Conservation (phyloP, 2,113 vertebrate species). For the Thunnus thynnus region DNA sequence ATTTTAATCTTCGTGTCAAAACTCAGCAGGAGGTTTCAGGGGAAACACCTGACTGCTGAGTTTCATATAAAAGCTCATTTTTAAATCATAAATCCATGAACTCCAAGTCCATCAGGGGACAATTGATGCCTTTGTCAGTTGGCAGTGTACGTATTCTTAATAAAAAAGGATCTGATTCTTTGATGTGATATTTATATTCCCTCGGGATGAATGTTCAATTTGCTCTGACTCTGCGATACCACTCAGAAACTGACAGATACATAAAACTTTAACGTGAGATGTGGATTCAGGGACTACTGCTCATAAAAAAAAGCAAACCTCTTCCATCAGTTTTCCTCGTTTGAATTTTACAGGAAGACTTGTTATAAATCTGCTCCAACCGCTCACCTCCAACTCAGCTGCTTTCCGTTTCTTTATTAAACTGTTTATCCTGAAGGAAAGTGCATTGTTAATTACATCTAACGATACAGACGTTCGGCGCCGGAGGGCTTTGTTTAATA, state of each 20-base stretch:
- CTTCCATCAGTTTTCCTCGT: constrained; percentile 30
- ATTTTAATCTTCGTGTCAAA: constrained; percentile 51
- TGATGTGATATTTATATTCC: constrained; percentile 72
- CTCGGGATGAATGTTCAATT: constrained; percentile 64
- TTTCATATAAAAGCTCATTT: constrained; percentile 60
- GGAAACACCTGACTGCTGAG: constrained; percentile 44
- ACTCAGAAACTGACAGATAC: constrained; percentile 65
- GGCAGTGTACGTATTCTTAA: constrained; percentile 59
- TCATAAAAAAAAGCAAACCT: background rate
- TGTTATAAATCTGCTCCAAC: constrained; percentile 57
- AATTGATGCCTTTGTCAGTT: constrained; percentile 46
- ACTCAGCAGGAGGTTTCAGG: constrained; percentile 55
- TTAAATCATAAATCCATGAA: constrained; percentile 64
- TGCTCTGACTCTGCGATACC: constrained; percentile 46
- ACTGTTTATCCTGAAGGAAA: constrained; percentile 73
- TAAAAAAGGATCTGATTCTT: constrained; percentile 57
- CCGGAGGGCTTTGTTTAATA: constrained; percentile 73
- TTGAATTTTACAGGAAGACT: constrained; percentile 35
- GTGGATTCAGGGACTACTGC: constrained; percentile 31
- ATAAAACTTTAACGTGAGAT: constrained; percentile 61
- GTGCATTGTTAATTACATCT: constrained; percentile 79
- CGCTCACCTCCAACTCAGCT: constrained; percentile 53
- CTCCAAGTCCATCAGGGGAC: constrained; percentile 40
- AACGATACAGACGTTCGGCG: constrained; percentile 51
- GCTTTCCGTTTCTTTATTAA: constrained; percentile 61